Percentiles rank a stretch among this genome's conserved stretches.
These are phyloP conservation scores for Antigone vipio DNA, from an alignment of 2,113 vertebrate species.

Conservation along the genomic window DNA sequence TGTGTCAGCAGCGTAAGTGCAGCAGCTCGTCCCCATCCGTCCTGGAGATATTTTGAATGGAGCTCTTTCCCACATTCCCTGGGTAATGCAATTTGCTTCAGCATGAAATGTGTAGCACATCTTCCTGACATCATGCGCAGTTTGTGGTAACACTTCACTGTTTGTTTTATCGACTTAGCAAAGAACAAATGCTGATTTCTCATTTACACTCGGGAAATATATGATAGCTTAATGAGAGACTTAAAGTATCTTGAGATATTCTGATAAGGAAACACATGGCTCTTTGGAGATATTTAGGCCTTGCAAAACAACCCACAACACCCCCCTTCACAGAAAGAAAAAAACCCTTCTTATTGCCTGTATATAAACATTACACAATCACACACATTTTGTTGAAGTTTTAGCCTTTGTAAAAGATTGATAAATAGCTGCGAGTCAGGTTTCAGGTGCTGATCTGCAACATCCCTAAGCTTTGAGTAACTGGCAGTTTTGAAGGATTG, in stretches of 20 bases:
- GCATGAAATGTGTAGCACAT: fast-evolving
- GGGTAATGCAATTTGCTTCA: background rate
- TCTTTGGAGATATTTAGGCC: background rate
- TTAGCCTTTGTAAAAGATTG: background rate
- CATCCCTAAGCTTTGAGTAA: background rate
- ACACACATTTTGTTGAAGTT: background rate
- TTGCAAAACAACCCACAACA: background rate
- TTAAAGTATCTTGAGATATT: background rate
- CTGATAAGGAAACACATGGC: background rate
- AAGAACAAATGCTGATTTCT: background rate
- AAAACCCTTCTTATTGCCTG: background rate
- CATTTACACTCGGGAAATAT: background rate
- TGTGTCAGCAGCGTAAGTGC: background rate
- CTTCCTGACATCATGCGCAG: background rate
- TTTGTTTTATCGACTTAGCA: background rate
- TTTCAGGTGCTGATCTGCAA: background rate
- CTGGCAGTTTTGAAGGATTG: background rate
- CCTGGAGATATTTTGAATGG: background rate
- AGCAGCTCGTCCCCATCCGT: background rate
- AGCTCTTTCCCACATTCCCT: background rate
- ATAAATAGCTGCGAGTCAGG: background rate
- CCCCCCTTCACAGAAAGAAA: background rate
- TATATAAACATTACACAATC: background rate
- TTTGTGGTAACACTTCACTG: background rate
- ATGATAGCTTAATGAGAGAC: background rate